Conservation (phyloP, 2,113 vertebrate species). For the Aythya baeri region DNA sequence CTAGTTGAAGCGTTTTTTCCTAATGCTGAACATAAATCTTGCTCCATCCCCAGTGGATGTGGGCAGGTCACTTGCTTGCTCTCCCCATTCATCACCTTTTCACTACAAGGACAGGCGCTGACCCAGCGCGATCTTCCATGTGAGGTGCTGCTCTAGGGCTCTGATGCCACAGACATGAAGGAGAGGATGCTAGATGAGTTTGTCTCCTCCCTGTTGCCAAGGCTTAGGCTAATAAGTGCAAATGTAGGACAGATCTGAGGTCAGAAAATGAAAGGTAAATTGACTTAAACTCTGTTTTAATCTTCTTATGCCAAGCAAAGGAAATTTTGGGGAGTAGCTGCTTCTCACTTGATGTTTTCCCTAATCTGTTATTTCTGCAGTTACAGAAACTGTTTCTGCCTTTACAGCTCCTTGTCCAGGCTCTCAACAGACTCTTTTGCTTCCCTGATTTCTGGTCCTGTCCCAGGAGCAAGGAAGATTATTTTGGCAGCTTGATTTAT, state of each 20-base stretch:
- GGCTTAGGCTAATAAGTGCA: not conserved
- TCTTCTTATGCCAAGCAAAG: not conserved
- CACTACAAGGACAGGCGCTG: not conserved
- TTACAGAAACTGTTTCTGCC: not conserved
- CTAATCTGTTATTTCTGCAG: not conserved
- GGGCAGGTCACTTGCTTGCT: not conserved
- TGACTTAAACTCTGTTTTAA: not conserved
- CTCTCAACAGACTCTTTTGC: not conserved
- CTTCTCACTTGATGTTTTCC: not conserved
- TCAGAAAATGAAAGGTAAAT: not conserved
- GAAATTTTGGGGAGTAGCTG: not conserved
- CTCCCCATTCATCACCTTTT: not conserved
- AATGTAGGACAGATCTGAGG: not conserved
- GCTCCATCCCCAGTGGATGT: not conserved
- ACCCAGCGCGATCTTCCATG: fast-evolving
- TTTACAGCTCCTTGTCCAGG: not conserved
- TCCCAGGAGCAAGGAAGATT: not conserved
- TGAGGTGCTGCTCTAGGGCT: not conserved
- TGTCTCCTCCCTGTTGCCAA: fast-evolving
- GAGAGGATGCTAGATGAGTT: not conserved
- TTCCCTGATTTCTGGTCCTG: not conserved
- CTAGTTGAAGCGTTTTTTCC: not conserved
- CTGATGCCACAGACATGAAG: not conserved
- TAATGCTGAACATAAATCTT: not conserved
- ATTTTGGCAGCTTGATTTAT: not conserved